Evolutionary conservation across 2,113 vertebrate genomes (phyloP), one percentile per base, ranked within the genome.

Genomic region (Tupaia tana): DNA sequence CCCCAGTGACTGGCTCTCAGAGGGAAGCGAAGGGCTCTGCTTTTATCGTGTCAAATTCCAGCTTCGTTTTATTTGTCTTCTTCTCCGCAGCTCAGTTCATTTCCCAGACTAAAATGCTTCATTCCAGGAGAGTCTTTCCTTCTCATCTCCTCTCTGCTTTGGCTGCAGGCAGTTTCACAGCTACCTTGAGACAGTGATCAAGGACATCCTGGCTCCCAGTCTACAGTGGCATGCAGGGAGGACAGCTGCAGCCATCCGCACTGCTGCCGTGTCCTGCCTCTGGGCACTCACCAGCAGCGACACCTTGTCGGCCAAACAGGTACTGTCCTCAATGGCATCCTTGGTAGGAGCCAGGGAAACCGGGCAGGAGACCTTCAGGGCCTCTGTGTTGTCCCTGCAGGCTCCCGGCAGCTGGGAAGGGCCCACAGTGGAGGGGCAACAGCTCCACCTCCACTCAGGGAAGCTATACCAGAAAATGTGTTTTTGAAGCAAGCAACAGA

Each of bases 171-270:
- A 96, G 96, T 99, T 99, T 95, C 93, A 95, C 64, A 87, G 96
- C 29, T 97, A 99, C 97, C 97, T 99, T 5, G 98, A 99, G 98
- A 97, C 91, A 27, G 97, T 99, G 97, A 96, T 99, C 83, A 97
- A 97, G 93, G 98, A 99, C 81, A 95, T 99, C 71, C 94, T 99
- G 97, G 98, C 99, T 95, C 99, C 99, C 82, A 99, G 99, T 98
- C 98, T 99, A 97, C 99, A 99, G 98, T 99, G 99, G 99, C 98
- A 97, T 0, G 99, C 99, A 0, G 99, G 99, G 31, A 99, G 98
- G 93, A 99, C 98, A 0, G 99, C 99, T 1, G 99, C 98, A 10
- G 99, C 99, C 90, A 98, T 99, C 95, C 99, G 99, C 89, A 99
- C 99, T 2, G 97, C 99, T 0, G 98, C 99, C 12, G 98, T 99